Evolutionary conservation across 2,888 invertebrate genomes (phyloP).

Genomic region (Drosophila borealis): DNA sequence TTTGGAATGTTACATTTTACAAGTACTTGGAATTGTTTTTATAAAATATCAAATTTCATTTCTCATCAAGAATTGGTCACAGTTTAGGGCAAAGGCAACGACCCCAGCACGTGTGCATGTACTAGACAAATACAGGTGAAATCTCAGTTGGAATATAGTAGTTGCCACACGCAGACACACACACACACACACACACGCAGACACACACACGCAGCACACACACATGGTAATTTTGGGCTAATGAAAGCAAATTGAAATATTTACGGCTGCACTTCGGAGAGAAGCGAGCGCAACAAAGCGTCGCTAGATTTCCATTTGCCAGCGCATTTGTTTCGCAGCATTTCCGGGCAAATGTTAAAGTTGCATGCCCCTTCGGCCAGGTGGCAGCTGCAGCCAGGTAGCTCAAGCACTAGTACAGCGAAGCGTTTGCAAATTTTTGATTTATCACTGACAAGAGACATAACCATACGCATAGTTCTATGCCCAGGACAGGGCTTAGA

Average conservation of each 20-base stretch:
- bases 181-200: conserved; percentile 5
- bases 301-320: conserved; percentile 66
- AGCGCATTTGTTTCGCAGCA: conserved; percentile 1
- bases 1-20: neutral
- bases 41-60: conserved; percentile 29
- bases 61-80: too few species aligned
- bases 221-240: conserved; percentile 43
- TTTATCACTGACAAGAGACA: conserved; percentile 63
- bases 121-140: conserved; percentile 4
- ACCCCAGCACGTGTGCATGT: neutral
- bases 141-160: conserved; percentile 27
- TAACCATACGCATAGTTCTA: conserved; percentile 14
- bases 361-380: conserved; percentile 16
- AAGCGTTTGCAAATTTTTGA: conserved; percentile 66
- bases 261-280: conserved; percentile 73
- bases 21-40: neutral
- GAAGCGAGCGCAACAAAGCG: conserved; percentile 41
- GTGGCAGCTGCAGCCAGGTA: conserved; percentile 17
- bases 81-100: conserved; percentile 5
- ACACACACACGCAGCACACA: conserved; percentile 6
- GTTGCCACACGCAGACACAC: conserved; percentile 6
- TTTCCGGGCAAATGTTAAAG: conserved; percentile 7
- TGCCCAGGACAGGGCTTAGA: neutral
- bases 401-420: conserved; percentile 55
- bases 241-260: conserved; percentile 73